These are phyloP conservation scores for Thereva unica DNA, from an alignment of 2,888 invertebrate genomes.

Conservation along the genomic window DNA sequence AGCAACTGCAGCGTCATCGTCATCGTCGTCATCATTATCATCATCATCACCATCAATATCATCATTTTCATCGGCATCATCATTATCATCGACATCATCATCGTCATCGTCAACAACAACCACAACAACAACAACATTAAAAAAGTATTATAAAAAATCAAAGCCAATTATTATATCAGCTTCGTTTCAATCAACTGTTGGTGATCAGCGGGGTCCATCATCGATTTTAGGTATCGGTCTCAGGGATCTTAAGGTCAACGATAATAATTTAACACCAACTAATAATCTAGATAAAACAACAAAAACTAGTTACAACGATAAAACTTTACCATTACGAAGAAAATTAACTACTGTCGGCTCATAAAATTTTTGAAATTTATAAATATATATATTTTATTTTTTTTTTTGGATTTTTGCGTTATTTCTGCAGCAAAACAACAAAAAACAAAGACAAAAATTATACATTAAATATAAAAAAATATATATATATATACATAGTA, in stretches of 20 bases:
- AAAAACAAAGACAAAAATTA: no score
- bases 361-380: not conserved
- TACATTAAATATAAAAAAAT: no score
- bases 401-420: no score
- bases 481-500: no score
- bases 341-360: constrained; percentile 3
- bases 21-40: no score
- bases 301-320: constrained; percentile 16
- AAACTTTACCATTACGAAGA: constrained; percentile 19
- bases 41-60: no score
- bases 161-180: constrained; percentile 11
- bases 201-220: not conserved
- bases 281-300: constrained; percentile 7
- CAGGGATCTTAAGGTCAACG: not conserved
- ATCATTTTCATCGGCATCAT: no score
- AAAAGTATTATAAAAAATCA: constrained; percentile 30
- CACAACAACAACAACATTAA: not conserved
- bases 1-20: no score
- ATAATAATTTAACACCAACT: constrained; percentile 12
- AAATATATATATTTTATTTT: no score
- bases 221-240: not conserved
- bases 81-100: no score
- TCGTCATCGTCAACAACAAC: no score
- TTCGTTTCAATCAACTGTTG: constrained; percentile 10
- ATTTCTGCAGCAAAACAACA: no score